Base-by-base conservation (phyloP, 92 coral and sea anemone genomes). In the Virgularia gustaviana region DNA sequence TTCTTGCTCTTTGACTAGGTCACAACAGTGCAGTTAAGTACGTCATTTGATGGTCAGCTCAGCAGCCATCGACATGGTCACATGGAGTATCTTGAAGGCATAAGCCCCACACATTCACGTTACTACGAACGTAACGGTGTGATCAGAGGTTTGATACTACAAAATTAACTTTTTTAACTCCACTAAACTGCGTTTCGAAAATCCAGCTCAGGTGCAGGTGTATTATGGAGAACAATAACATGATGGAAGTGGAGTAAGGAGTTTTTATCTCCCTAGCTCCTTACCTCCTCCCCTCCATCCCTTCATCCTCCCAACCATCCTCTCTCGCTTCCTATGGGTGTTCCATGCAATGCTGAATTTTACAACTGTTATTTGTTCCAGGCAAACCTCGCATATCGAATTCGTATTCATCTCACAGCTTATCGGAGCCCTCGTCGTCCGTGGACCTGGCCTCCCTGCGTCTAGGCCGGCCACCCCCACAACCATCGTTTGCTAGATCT, bases 11-110 rank as follows among this genome's bases (percentile, higher is more conserved):
- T 49, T 15, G 32, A 15, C 24, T 6, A 91, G 97, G 97, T 91
- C 37, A 91, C 97, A 25, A 91, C 97, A 4, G 89, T 91, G 73
- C 97, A 91, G 31, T 71, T 91, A 38, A 85, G 84, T 43, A 86
- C 81, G 53, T 65, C 84, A 23, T 71, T 75, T 0, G 97, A 90
- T 1, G 84, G 57, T 65, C 82, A 88, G 86, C 84, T 76, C 37
- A 72, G 33, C 51, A 61, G 75, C 23, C 75, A 68, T 2, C 53
- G 61, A 32, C 51, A 47, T 32, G 61, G 75, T 34, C 75, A 49
- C 12, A 45, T 68, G 75, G 75, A 68, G 23, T 68, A 68, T 24
- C 59, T 68, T 4, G 44, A 68, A 13, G 35, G 45, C 39, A 30
- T 34, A 10, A 49, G 43, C 18, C 24, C 75, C 2, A 35, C 60